Percentiles rank a stretch among this genome's conserved stretches.
phyloP scores from a whole-genome alignment of 1,140 invertebrate species.

The Drosophila nigromelanica region DNA sequence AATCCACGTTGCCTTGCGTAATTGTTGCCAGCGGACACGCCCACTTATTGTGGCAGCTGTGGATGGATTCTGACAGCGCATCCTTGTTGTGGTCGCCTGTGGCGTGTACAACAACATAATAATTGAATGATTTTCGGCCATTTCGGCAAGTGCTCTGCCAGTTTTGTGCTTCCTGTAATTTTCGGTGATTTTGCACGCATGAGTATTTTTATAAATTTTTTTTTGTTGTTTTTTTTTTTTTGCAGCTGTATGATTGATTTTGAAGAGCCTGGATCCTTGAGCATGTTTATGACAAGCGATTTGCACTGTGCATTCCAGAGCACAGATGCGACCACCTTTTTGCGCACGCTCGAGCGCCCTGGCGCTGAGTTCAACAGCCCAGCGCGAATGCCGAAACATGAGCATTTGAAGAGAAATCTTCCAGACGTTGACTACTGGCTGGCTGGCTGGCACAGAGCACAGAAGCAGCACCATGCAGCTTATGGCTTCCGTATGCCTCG shows the following conservation, averaged over 20 bases:
- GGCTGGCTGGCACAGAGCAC: too few relatives aligned
- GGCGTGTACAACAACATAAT: slow-evolving; percentile 46
- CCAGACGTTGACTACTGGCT: slow-evolving; percentile 19
- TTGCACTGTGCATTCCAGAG: slow-evolving; percentile 14
- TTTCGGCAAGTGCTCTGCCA: slow-evolving; percentile 68
- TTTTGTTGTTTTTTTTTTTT: slow-evolving; percentile 18
- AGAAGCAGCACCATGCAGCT: slow-evolving; percentile 52
- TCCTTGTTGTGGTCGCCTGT: slow-evolving; percentile 37
- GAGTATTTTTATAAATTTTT: slow-evolving; percentile 21
- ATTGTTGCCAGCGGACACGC: slow-evolving; percentile 37
- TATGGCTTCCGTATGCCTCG: slow-evolving; percentile 75
- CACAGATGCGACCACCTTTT: slow-evolving; percentile 45
- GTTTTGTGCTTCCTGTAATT: slow-evolving; percentile 72
- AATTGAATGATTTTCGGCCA: slow-evolving; percentile 78
- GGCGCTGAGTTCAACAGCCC: slow-evolving; percentile 66
- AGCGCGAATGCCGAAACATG: slow-evolving; percentile 55
- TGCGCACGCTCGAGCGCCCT: slow-evolving; percentile 46
- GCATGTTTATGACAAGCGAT: slow-evolving; percentile 37
- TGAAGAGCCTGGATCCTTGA: slow-evolving; percentile 46
- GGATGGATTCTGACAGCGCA: slow-evolving; percentile 23
- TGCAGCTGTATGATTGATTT: slow-evolving; percentile 63
- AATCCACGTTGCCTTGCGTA: slow-evolving; percentile 41
- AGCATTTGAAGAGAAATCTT: slow-evolving; percentile 61
- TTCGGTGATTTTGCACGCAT: slow-evolving; percentile 67
- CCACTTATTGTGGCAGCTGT: slow-evolving; percentile 37